phyloP scores from a whole-genome alignment of 2,888 invertebrate species.

The Scaptomyza caliginosa region DNA sequence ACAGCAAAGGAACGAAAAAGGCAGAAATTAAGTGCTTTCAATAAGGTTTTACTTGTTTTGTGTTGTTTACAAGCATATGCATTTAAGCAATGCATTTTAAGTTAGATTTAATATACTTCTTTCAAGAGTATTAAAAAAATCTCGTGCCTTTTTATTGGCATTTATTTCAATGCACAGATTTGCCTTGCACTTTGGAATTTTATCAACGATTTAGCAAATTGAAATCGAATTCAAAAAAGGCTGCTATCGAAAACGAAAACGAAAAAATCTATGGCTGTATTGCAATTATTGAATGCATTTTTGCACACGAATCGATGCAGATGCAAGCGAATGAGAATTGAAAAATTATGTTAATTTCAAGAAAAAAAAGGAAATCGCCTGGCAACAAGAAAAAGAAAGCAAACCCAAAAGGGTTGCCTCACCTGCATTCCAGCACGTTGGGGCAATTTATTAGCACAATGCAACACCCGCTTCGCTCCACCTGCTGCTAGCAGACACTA shows the following conservation, averaged over 20 bases:
- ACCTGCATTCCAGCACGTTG: slow-evolving; percentile 51
- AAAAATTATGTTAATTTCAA: slow-evolving; percentile 70
- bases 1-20: background rate
- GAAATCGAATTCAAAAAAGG: slow-evolving; percentile 5
- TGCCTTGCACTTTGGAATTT: background rate
- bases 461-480: background rate
- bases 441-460: slow-evolving; percentile 55
- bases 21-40: too few species aligned
- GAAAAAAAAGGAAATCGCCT: slow-evolving; percentile 27
- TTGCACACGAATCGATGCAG: background rate
- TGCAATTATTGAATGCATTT: slow-evolving; percentile 35
- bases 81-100: too few species aligned
- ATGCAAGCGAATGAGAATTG: slow-evolving; percentile 54
- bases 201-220: background rate
- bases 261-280: slow-evolving; percentile 28
- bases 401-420: slow-evolving; percentile 46
- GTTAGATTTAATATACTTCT: too few species aligned
- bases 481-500: slow-evolving; percentile 32
- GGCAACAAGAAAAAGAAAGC: slow-evolving; percentile 36
- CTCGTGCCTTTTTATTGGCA: too few species aligned
- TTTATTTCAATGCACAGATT: background rate
- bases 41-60: background rate
- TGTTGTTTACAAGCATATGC: background rate
- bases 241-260: slow-evolving; percentile 8
- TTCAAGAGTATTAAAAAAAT: too few species aligned